Conservation (phyloP, 1,140 invertebrate species). For the Gonioctena quinquepunctata region DNA sequence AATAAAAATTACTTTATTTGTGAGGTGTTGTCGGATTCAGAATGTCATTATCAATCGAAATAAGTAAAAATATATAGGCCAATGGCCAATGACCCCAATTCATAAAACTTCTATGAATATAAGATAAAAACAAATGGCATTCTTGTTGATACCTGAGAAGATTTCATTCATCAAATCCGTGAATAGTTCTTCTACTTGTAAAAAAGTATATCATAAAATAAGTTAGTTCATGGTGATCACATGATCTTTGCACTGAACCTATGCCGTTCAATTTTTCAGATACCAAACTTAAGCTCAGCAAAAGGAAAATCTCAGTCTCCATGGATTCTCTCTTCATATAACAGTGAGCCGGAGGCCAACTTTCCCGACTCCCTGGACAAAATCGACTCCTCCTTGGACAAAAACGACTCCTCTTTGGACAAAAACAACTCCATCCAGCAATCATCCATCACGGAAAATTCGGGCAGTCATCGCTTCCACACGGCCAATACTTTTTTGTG, state of each 20-base stretch:
- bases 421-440: conserved; percentile 45
- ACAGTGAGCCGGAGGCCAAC: conserved; percentile 32
- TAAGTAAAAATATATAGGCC: no score
- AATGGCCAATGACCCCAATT: no score
- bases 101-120: no score
- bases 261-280: conserved; percentile 8
- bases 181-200: no score
- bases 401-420: background rate
- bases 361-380: conserved; percentile 52
- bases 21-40: no score
- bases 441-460: conserved; percentile 46
- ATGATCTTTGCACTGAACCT: background rate
- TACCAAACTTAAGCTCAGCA: conserved; percentile 41
- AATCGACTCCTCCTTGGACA: conserved; percentile 23
- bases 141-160: no score
- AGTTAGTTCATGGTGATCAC: no score
- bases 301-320: conserved; percentile 55
- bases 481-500: conserved; percentile 55
- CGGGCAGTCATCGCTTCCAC: conserved; percentile 55
- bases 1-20: no score
- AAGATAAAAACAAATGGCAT: no score
- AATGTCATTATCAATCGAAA: no score
- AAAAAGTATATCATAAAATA: no score
- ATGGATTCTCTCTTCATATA: conserved; percentile 58
- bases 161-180: no score